Evolutionary conservation across 2,888 invertebrate genomes (phyloP).

Genomic region (Volucella inflata): DNA sequence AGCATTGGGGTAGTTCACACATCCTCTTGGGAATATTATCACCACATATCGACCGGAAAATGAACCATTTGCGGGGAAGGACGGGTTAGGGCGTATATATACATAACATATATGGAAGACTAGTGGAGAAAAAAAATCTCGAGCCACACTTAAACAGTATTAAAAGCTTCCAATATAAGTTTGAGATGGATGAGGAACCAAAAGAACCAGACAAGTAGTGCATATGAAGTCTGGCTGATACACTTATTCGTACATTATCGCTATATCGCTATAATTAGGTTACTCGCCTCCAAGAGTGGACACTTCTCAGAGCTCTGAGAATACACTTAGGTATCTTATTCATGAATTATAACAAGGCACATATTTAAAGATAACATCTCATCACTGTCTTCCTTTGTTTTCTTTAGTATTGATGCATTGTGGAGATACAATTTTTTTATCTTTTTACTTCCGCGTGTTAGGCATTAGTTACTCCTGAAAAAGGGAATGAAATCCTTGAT

Average conservation of each 20-base stretch:
- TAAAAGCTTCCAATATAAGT: conserved; percentile 22
- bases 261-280: conserved; percentile 52
- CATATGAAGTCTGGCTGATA: background rate
- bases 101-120: conserved; percentile 1
- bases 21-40: conserved; percentile 1
- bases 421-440: background rate
- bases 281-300: conserved; percentile 27
- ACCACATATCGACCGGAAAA: conserved; percentile 13
- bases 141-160: conserved; percentile 15
- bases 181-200: conserved; percentile 33
- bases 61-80: conserved; percentile 14
- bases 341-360: background rate
- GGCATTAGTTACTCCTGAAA: too few relatives aligned
- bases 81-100: conserved; percentile 32
- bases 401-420: background rate
- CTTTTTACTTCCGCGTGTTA: conserved; percentile 5
- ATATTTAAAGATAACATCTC: background rate
- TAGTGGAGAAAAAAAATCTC: conserved; percentile 2
- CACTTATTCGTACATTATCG: conserved; percentile 20
- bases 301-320: conserved; percentile 12
- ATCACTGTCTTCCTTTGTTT: background rate
- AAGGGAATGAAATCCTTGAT: too few relatives aligned
- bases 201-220: conserved; percentile 19
- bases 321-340: background rate
- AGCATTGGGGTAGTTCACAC: conserved; percentile 21